phyloP scores from a whole-genome alignment of 2,113 vertebrate species.

The Bungarus multicinctus region DNA sequence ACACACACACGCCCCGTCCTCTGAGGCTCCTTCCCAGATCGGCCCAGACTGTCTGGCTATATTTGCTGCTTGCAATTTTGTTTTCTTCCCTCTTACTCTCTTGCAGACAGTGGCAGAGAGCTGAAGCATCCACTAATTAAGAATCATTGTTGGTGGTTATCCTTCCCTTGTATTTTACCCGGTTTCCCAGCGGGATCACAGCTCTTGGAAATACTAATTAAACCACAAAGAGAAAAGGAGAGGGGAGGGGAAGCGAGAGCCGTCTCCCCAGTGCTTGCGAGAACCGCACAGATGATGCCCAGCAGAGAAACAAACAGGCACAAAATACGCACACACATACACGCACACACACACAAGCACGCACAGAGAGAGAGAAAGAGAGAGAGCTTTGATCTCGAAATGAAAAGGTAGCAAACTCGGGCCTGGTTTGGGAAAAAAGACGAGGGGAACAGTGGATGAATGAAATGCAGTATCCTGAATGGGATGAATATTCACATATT shows the following conservation, averaged over 20 bases:
- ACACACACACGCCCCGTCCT: rapidly evolving
- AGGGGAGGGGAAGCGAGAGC: slow-evolving; percentile 37
- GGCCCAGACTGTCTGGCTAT: not conserved
- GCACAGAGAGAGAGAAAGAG: not conserved
- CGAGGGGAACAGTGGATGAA: slow-evolving; percentile 5
- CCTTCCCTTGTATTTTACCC: slow-evolving; percentile 50
- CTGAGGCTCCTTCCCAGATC: too few species aligned
- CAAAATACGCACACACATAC: not conserved
- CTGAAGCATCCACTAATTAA: slow-evolving; percentile 50
- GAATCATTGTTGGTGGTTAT: slow-evolving; percentile 59
- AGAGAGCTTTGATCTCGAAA: not conserved
- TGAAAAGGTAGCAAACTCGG: rapidly evolving
- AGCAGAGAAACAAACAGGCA: not conserved
- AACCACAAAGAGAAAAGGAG: slow-evolving; percentile 54
- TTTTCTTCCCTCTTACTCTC: not conserved
- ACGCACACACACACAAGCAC: too few species aligned
- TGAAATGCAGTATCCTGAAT: slow-evolving; percentile 33
- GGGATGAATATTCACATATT: not conserved
- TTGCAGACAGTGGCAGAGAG: not conserved
- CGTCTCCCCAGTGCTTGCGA: not conserved
- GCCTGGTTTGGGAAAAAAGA: not conserved
- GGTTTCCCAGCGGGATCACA: slow-evolving; percentile 54
- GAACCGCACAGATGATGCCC: not conserved
- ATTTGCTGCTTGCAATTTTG: not conserved
- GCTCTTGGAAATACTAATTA: slow-evolving; percentile 69